Base-by-base conservation (phyloP, 2,888 invertebrate genomes). In the Platycheirus albimanus region DNA sequence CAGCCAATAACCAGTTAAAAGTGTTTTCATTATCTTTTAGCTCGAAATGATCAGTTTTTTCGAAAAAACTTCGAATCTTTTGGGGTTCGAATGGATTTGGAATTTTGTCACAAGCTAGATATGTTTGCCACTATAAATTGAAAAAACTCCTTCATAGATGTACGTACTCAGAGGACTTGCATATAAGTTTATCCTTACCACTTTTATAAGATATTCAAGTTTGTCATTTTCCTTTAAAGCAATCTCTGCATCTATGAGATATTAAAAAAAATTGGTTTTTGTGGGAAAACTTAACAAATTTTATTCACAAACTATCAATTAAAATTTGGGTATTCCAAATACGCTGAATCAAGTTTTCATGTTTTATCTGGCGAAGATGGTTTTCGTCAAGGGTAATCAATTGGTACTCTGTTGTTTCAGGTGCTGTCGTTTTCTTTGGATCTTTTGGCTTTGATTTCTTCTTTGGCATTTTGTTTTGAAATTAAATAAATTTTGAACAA, bases 1-100 rank as follows among this genome's bases (percentile, higher is more conserved):
- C 84, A 1, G 84, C 79, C 51, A 90, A 38, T 0, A 86, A 80
- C 90, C 90, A 90, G 58, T 88, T 87, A 0, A 88, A 71, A 0
- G 84, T 86, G 0, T 80, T 41, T 0, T 86, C 76, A 0, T 78
- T 47, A 15, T 69, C 84, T 36, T 86, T 79, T 0, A 83, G 54
- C 51, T 89, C 88, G 24, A 81, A 86, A 43, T 79, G 20, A 0
- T 85, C 85, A n/a, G 84, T 49, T 58, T 87, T 87, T 2, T 64
- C 85, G 3, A 89, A 67, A 66, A 88, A 89, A 1, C 79, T 79
- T 10, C 88, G 86, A 54, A 90, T 78, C 17, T 87, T 86, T 2
- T 87, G 84, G 0, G 89, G 88, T 7, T 78, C 19, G 56, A 86
- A 83, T 0, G 89, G 86, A 19, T 87, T 86, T 0, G 90, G 90